These are phyloP conservation scores for Syrrhaptes paradoxus DNA, from an alignment of 2,113 vertebrate species.

Conservation along the genomic window DNA sequence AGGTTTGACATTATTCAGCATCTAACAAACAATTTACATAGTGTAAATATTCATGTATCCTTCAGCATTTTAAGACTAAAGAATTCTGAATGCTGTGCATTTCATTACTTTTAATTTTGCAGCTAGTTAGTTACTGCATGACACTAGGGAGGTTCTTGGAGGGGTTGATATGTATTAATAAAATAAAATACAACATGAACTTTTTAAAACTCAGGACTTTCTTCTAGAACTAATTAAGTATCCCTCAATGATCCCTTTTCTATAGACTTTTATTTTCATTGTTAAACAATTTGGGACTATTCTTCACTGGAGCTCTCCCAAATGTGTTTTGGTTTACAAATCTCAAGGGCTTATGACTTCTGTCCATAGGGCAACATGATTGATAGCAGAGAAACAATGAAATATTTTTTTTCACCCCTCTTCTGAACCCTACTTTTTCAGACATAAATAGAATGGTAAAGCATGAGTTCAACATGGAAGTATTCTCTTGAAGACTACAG, in stretches of 20 bases:
- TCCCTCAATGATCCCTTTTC: neutral
- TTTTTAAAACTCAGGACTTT: neutral
- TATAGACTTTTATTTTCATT: neutral
- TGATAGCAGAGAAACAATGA: neutral
- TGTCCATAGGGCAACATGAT: neutral
- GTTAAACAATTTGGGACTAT: neutral
- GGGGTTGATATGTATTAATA: neutral
- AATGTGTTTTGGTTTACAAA: neutral
- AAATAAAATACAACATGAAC: neutral
- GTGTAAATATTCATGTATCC: conserved; percentile 22
- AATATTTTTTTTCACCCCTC: fast-evolving
- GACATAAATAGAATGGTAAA: neutral
- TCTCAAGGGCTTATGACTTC: neutral
- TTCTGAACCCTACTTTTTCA: neutral
- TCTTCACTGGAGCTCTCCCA: neutral
- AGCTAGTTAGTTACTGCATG: neutral
- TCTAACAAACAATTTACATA: conserved; percentile 31
- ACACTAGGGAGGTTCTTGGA: neutral
- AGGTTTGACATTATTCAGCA: neutral
- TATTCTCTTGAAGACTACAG: neutral
- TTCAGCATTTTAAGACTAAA: neutral
- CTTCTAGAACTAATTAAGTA: neutral
- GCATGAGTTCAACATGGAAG: neutral
- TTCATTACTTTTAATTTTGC: conserved; percentile 12
- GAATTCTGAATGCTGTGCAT: neutral